Evolutionary conservation across 1,140 invertebrate species (phyloP).

Genomic region (Platyscapa corneri): DNA sequence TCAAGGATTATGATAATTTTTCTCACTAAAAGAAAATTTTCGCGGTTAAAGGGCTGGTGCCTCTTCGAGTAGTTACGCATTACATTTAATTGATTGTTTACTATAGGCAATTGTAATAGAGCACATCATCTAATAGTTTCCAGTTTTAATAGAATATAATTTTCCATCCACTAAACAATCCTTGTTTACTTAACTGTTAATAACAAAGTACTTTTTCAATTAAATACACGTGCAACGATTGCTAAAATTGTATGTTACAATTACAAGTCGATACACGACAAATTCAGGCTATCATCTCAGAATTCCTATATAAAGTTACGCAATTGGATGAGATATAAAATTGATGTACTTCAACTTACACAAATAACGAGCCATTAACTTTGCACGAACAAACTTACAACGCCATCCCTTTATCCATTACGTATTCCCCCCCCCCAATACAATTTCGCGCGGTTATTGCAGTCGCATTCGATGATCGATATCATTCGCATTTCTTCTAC

Average conservation of each 20-base stretch:
- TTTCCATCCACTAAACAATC: too few species aligned
- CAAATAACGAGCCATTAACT: conserved; percentile 12
- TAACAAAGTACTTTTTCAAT: too few species aligned
- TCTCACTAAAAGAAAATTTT: not conserved
- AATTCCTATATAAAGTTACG: not conserved
- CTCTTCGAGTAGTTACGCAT: too few species aligned
- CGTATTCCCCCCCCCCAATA: not conserved
- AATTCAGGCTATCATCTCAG: not conserved
- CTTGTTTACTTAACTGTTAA: not conserved
- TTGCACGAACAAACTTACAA: not conserved
- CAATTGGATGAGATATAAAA: not conserved
- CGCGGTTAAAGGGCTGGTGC: not conserved
- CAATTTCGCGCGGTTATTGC: not conserved
- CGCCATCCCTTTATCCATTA: not conserved
- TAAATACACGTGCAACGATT: too few species aligned
- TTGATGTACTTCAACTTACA: not conserved
- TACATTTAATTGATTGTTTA: too few species aligned
- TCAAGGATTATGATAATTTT: not conserved
- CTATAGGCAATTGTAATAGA: too few species aligned
- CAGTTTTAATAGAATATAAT: too few species aligned
- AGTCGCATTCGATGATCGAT: not conserved
- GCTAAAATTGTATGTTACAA: too few species aligned
- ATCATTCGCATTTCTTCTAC: not conserved
- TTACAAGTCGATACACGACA: not conserved
- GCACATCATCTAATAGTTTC: too few species aligned